These are phyloP conservation scores for Cynocephalus volans DNA, from an alignment of 2,113 vertebrate species.

Conservation along the genomic window DNA sequence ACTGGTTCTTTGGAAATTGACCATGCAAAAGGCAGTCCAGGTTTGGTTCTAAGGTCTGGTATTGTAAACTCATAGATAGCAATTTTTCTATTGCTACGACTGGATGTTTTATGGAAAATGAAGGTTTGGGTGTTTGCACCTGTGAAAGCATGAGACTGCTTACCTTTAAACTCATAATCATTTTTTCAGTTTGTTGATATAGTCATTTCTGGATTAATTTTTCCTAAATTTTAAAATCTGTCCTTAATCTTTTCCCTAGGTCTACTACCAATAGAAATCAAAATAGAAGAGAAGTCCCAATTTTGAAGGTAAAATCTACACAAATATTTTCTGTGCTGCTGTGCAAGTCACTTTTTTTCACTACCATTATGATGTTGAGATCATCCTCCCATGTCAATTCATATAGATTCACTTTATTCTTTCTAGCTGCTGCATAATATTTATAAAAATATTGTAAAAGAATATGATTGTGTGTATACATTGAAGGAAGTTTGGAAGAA, in stretches of 20 bases:
- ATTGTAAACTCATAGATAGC: slow-evolving; percentile 8
- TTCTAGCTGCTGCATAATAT: background rate
- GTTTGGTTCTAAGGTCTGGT: background rate
- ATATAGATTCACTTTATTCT: slow-evolving; percentile 6
- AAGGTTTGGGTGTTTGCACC: background rate
- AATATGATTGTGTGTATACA: background rate
- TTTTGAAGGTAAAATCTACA: slow-evolving; percentile 10
- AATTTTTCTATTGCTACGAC: background rate
- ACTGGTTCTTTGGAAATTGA: background rate
- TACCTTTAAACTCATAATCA: background rate
- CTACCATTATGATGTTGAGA: background rate
- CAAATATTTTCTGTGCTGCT: slow-evolving; percentile 26
- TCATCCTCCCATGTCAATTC: background rate
- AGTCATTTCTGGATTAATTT: background rate
- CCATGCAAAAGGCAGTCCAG: background rate
- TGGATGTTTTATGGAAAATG: background rate
- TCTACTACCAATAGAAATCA: slow-evolving; percentile 83
- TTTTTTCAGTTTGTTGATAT: background rate
- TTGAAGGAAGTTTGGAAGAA: background rate
- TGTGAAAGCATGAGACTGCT: background rate
- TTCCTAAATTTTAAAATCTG: background rate
- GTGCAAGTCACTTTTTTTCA: slow-evolving; percentile 15
- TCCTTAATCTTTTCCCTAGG: slow-evolving; percentile 84
- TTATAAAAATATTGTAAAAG: background rate
- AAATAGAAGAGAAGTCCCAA: background rate